Conservation (phyloP, 2,113 vertebrate species). For the Corvus moneduloides region DNA sequence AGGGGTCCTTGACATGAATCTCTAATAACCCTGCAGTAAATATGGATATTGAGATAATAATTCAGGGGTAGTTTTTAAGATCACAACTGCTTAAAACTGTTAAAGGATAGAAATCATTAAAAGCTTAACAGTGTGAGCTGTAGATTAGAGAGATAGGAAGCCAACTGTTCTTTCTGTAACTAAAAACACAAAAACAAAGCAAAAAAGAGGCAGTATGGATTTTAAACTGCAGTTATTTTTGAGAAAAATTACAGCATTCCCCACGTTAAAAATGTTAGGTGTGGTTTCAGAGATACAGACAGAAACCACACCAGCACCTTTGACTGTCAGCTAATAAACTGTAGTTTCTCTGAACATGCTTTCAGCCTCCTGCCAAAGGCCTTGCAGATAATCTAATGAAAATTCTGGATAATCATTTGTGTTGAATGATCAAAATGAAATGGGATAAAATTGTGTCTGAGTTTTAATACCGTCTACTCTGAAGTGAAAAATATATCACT, state of each 20-base stretch:
- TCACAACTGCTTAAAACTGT: neutral
- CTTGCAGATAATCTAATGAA: neutral
- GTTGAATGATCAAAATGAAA: neutral
- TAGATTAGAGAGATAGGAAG: neutral
- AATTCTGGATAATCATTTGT: neutral
- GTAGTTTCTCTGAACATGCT: neutral
- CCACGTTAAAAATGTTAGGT: neutral
- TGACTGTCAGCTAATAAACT: neutral
- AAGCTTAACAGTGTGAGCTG: neutral
- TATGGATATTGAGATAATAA: neutral
- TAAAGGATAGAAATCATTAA: neutral
- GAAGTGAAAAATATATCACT: neutral
- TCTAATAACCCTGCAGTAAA: neutral
- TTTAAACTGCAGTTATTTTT: neutral
- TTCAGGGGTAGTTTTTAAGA: neutral
- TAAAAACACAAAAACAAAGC: neutral
- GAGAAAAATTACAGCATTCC: neutral
- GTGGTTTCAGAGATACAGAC: neutral
- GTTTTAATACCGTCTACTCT: neutral
- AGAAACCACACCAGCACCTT: neutral
- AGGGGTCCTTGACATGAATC: accelerated
- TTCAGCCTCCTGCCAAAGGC: neutral
- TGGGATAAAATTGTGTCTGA: neutral
- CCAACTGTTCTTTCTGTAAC: neutral
- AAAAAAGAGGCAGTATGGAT: neutral